Percentiles rank a stretch among this genome's conserved stretches.
These are phyloP conservation scores for Xiphias gladius DNA, from an alignment of 2,113 vertebrate genomes.

Conservation along the genomic window DNA sequence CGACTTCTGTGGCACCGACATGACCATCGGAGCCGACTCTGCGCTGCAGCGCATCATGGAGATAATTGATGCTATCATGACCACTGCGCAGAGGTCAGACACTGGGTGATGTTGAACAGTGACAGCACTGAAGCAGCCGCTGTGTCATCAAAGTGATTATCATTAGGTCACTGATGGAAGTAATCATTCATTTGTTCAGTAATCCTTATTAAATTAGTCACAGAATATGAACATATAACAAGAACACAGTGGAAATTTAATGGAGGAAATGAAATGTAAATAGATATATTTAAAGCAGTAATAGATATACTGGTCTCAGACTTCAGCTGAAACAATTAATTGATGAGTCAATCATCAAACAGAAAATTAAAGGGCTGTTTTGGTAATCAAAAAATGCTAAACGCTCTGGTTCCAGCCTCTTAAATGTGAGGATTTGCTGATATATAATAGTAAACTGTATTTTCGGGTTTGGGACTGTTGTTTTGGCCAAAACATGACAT, in stretches of 20 bases:
- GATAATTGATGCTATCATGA: slow-evolving; percentile 94
- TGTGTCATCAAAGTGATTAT: not conserved
- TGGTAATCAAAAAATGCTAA: not conserved
- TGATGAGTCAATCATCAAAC: too few relatives aligned
- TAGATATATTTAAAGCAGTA: not conserved
- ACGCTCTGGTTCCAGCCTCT: not conserved
- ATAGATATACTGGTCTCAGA: not conserved
- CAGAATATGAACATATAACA: not conserved
- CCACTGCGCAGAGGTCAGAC: slow-evolving; percentile 91
- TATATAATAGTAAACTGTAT: not conserved
- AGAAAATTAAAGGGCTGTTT: too few relatives aligned
- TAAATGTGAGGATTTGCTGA: not conserved
- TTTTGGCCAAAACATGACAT: too few relatives aligned
- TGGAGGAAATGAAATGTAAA: not conserved
- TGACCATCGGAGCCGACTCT: slow-evolving; percentile 96
- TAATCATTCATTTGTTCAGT: not conserved
- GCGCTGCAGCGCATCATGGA: slow-evolving; percentile 95
- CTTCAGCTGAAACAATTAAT: too few relatives aligned
- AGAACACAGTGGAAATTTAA: not conserved
- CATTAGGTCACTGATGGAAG: not conserved
- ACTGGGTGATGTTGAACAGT: not conserved
- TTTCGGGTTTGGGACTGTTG: not conserved
- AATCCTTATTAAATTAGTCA: not conserved
- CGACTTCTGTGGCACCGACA: slow-evolving; percentile 95
- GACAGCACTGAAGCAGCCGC: slow-evolving; percentile 1